Conservation (phyloP, 1,140 invertebrate genomes). For the Proctacanthus coquilletti region DNA sequence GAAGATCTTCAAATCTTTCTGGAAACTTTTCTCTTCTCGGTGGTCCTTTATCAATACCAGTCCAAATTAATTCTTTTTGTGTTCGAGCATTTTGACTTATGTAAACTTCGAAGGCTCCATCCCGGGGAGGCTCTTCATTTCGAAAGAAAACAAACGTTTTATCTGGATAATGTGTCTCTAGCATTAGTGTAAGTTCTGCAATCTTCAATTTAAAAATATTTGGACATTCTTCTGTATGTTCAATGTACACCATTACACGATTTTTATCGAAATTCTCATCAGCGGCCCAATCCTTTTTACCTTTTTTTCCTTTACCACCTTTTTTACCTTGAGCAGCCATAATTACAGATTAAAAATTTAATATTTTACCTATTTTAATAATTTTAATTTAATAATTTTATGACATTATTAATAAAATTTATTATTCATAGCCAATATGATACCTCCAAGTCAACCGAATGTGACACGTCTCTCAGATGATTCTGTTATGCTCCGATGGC, state of each 20-base stretch:
- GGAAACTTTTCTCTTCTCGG: conserved; percentile 24
- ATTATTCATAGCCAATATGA: conserved; percentile 44
- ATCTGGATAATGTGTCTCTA: conserved; percentile 15
- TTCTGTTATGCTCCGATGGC: conserved; percentile 88
- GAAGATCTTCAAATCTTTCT: conserved; percentile 9
- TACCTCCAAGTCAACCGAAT: conserved; percentile 71
- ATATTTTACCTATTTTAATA: no score
- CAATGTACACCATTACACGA: conserved; percentile 20
- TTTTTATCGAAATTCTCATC: conserved; percentile 20
- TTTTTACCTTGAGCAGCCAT: background rate
- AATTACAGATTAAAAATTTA: background rate
- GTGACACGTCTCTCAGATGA: conserved; percentile 70
- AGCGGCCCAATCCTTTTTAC: conserved; percentile 17
- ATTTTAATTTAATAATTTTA: background rate
- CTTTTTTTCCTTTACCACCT: conserved; percentile 9
- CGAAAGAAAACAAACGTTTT: conserved; percentile 17
- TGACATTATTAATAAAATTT: background rate
- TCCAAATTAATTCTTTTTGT: conserved; percentile 19
- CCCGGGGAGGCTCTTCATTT: conserved; percentile 13
- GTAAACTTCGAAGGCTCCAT: conserved; percentile 20
- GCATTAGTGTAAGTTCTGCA: conserved; percentile 15
- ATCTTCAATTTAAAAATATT: conserved; percentile 21
- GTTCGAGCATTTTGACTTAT: conserved; percentile 23
- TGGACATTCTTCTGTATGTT: conserved; percentile 21
- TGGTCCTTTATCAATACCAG: conserved; percentile 15